Evolutionary conservation across 2,113 vertebrate genomes (phyloP).

Genomic region (Hippocampus barbouri): DNA sequence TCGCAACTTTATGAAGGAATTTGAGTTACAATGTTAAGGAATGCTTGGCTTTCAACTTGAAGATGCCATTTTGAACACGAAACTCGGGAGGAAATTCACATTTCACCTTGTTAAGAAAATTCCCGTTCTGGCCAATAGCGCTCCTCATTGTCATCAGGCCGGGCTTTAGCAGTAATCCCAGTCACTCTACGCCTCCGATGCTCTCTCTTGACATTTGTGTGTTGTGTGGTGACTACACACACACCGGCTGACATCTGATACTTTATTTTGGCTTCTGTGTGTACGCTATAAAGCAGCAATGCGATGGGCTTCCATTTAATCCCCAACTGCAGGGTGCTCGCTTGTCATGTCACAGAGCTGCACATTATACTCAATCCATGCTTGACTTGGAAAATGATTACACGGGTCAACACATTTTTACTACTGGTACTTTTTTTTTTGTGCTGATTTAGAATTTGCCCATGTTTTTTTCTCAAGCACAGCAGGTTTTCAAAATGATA

Average conservation of each 20-base stretch:
- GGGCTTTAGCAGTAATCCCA: conserved; percentile 67
- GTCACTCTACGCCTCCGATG: conserved; percentile 65
- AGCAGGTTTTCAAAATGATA: too few relatives aligned
- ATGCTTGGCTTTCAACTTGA: conserved; percentile 28
- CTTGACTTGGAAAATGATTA: neutral
- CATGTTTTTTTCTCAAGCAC: too few relatives aligned
- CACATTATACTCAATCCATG: neutral
- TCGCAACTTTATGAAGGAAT: conserved; percentile 51
- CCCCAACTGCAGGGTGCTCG: conserved; percentile 18
- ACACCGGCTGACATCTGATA: conserved; percentile 65
- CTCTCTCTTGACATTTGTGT: conserved; percentile 67
- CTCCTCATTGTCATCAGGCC: conserved; percentile 65
- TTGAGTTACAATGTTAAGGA: conserved; percentile 38
- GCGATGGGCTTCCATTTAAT: conserved; percentile 45
- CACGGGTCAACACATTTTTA: too few relatives aligned
- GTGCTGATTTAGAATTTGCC: too few relatives aligned
- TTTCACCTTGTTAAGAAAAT: conserved; percentile 56
- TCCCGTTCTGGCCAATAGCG: conserved; percentile 46
- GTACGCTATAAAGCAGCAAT: conserved; percentile 40
- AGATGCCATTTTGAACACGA: conserved; percentile 13
- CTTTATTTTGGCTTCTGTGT: conserved; percentile 70
- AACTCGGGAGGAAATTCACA: conserved; percentile 29
- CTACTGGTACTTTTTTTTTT: too few relatives aligned
- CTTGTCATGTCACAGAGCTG: conserved; percentile 30
- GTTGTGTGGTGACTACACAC: conserved; percentile 65